These are phyloP conservation scores for Spinus pinus DNA, from an alignment of 2,797 vertebrate genomes.

Conservation along the genomic window DNA sequence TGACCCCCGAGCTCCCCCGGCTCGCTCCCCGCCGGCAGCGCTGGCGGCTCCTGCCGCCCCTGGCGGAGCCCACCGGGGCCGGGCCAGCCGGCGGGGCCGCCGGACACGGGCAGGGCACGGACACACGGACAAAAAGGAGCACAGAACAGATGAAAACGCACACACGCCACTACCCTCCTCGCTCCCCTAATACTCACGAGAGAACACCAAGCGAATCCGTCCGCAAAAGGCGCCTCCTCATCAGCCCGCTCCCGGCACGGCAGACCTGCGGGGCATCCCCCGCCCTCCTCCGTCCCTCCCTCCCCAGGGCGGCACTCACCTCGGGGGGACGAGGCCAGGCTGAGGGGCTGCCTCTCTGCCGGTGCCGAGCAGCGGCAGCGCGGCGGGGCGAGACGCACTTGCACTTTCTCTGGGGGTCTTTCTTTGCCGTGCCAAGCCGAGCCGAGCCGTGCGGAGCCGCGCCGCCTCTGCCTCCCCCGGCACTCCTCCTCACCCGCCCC, in stretches of 20 bases:
- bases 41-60: background rate
- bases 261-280: background rate
- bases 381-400: background rate
- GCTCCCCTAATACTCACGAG: background rate
- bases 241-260: background rate
- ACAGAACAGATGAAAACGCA: background rate
- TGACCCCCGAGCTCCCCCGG: background rate
- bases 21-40: background rate
- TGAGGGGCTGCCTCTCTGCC: background rate
- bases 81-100: background rate
- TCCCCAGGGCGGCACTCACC: background rate
- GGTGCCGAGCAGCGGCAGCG: no score
- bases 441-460: background rate
- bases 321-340: background rate
- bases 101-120: background rate
- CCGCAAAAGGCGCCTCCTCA: background rate
- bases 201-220: background rate
- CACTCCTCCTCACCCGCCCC: background rate
- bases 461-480: background rate
- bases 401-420: background rate
- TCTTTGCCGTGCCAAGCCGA: background rate
- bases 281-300: background rate
- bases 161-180: background rate
- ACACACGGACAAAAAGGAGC: background rate
- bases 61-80: background rate